Evolutionary conservation across 2,888 invertebrate genomes (phyloP), one percentile per base, ranked within the genome.

Genomic region (Harmothoe impar): DNA sequence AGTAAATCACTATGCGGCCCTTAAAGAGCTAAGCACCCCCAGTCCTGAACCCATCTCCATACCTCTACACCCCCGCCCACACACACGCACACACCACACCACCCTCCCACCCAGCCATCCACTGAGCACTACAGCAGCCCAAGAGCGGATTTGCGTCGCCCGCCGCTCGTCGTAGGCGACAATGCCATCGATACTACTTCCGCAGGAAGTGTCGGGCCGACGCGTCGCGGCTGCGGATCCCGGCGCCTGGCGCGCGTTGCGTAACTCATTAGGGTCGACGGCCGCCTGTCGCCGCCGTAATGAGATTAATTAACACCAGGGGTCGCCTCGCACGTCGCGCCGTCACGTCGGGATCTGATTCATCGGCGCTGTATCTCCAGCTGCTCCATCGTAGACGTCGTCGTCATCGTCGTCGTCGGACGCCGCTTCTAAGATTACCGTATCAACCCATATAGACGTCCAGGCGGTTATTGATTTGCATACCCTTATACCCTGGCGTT

Each of bases 281-380:
- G 77, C 77, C 77, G 29, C 77, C 77, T 31, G 29, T 31, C 77
- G 29, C 77, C 77, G 35, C 81, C 81, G 20, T 81, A 81, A 81
- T 81, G 33, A 81, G 81, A 81, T 81, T 81, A 81, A 81, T 81
- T 43, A 81, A 43, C 81, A 81, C 81, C 43, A 20, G 29, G 43
- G 43, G 81, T 0, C 33, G 77, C 81, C 20, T 62, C 62, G 62
- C 62, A 62, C 62, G 62, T 62, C 62, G 62, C 20, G 62, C 62
- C 62, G 23, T n/a, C 62, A 62, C 62, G 62, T 62, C 62, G 62
- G 7, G 62, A 15, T 25, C 29, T 72, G 72, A 72, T 72, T 72
- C 72, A 72, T 72, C 72, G 72, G 20, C 29, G 72, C 29, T 3
- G 72, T 25, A 62, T 43, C 43, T 43, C 3, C 10, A 43, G 43